Conservation (phyloP, 2,113 vertebrate species). For the Heliornis fulica region DNA sequence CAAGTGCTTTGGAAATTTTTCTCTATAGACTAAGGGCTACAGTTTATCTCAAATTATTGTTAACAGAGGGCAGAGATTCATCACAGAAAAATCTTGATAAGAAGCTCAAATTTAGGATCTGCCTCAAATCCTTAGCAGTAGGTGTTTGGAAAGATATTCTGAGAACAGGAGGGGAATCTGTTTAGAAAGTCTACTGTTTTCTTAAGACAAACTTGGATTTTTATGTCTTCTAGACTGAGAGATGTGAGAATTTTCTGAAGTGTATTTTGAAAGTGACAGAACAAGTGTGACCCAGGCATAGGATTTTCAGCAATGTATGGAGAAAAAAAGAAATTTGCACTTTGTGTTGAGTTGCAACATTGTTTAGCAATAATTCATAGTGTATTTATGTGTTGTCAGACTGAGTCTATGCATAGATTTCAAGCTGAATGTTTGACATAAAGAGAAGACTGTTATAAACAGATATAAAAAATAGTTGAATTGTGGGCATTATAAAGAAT, state of each 20-base stretch:
- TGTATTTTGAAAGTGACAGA: background rate
- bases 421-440: background rate
- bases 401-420: background rate
- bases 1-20: conserved; percentile 27
- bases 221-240: background rate
- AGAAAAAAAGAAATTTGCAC: background rate
- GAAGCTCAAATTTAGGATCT: background rate
- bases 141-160: background rate
- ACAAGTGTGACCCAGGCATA: background rate
- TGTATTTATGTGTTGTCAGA: background rate
- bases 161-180: background rate
- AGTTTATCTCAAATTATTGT: conserved; percentile 12
- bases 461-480: background rate
- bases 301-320: background rate
- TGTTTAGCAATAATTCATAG: background rate
- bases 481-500: background rate
- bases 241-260: background rate
- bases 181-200: background rate
- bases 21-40: background rate
- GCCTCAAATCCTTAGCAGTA: background rate
- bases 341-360: background rate
- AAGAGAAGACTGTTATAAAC: background rate
- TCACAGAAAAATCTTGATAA: background rate
- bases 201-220: background rate
- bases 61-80: background rate